Percentiles rank a stretch among this genome's conserved stretches.
Conservation (phyloP, 2,888 invertebrate genomes). For the Augiades crinisus region DNA sequence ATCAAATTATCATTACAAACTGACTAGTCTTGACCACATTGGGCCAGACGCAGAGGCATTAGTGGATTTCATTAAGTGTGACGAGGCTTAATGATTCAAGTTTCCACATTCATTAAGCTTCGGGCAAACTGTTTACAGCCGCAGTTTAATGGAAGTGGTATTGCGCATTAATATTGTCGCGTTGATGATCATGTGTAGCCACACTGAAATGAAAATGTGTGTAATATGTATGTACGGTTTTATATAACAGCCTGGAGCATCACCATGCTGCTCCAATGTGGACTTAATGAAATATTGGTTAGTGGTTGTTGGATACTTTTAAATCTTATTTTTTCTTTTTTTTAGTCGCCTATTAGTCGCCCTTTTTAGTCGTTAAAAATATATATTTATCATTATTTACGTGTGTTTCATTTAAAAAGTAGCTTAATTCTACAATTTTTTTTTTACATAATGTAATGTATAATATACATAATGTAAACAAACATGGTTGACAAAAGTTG, state of each 20-base stretch:
- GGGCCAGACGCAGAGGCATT: slow-evolving; percentile 30
- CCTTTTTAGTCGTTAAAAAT: no score
- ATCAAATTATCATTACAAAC: not conserved
- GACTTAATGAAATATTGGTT: no score
- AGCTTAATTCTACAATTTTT: no score
- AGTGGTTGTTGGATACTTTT: no score
- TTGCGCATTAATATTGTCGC: slow-evolving; percentile 64
- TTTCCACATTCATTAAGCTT: slow-evolving; percentile 65
- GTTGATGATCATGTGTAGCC: slow-evolving; percentile 44
- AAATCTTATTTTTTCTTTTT: no score
- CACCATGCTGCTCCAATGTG: no score
- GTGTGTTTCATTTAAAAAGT: no score
- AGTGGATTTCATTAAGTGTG: slow-evolving; percentile 60
- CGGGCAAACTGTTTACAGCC: slow-evolving; percentile 58
- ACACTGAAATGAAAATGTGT: slow-evolving; percentile 23
- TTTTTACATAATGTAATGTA: no score
- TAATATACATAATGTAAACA: not conserved
- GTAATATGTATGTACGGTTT: no score
- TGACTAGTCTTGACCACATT: slow-evolving; percentile 23
- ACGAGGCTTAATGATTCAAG: slow-evolving; percentile 63
- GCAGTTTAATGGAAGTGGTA: slow-evolving; percentile 61
- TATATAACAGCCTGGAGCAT: no score
- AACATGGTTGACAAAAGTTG: slow-evolving; percentile 10
- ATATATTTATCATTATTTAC: no score
- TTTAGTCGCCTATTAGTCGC: no score